Evolutionary conservation across 2,113 vertebrate genomes (phyloP).

Genomic region (Anhinga rufa): DNA sequence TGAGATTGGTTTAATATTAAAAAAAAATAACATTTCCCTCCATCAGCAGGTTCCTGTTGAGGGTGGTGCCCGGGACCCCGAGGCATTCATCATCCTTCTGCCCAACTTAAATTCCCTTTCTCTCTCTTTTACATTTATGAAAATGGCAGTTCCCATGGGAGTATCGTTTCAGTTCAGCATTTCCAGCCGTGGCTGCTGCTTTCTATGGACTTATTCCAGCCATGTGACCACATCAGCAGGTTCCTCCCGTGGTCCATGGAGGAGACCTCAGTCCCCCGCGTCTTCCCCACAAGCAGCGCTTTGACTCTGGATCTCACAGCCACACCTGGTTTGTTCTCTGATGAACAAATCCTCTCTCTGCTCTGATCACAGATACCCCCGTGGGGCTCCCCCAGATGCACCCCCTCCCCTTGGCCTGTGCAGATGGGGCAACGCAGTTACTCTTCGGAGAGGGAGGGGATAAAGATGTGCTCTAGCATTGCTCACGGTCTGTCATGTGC

Average conservation of each 20-base stretch:
- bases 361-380: neutral
- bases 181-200: neutral
- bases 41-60: neutral
- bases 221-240: neutral
- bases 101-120: neutral
- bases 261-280: fast-evolving
- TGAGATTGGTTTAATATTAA: neutral
- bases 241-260: neutral
- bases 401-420: neutral
- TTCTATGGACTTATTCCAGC: neutral
- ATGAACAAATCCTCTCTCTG: neutral
- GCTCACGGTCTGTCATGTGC: fast-evolving
- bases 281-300: neutral
- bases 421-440: neutral
- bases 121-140: neutral
- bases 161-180: neutral
- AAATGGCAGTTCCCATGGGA: neutral
- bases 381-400: neutral
- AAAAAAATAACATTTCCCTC: neutral
- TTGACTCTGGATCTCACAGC: neutral
- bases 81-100: fast-evolving
- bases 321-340: neutral
- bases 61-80: neutral
- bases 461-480: neutral
- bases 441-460: neutral